Percentiles rank a stretch among this genome's conserved stretches.
Conservation (phyloP, 2,113 vertebrate species). For the Pica pica region DNA sequence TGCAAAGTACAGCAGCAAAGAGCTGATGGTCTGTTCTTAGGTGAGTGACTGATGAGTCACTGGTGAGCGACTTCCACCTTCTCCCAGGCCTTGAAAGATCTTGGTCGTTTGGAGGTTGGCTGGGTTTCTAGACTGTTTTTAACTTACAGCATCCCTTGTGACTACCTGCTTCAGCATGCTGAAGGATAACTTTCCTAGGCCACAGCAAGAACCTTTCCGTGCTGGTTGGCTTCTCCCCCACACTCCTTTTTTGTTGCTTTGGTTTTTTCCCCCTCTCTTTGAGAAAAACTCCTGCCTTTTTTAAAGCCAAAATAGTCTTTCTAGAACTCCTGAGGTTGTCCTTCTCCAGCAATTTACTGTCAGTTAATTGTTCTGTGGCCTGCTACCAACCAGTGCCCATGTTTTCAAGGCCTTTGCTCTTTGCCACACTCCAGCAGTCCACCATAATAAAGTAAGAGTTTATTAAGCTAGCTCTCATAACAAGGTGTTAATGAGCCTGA, state of each 20-base stretch:
- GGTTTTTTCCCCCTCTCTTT: neutral
- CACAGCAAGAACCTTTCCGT: neutral
- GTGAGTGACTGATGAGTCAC: no score
- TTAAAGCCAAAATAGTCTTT: neutral
- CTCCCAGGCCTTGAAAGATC: neutral
- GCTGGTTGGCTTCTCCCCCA: neutral
- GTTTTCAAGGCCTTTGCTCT: neutral
- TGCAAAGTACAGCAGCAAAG: neutral
- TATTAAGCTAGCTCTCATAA: neutral
- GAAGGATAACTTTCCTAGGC: neutral
- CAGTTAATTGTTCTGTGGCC: neutral
- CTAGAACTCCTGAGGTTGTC: neutral
- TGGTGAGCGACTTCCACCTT: no score
- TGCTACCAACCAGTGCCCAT: rapidly evolving
- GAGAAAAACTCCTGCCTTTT: neutral
- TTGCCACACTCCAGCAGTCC: neutral
- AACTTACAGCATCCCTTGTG: neutral
- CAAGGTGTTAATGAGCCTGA: neutral
- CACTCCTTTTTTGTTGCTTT: neutral
- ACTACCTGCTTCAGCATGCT: neutral
- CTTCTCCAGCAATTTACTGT: neutral
- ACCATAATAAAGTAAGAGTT: neutral
- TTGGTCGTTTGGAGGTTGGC: neutral
- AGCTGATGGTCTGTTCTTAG: neutral
- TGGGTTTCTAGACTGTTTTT: neutral